Evolutionary conservation across 2,113 vertebrate species (phyloP).

Genomic region (Ancistrus triradiatus): DNA sequence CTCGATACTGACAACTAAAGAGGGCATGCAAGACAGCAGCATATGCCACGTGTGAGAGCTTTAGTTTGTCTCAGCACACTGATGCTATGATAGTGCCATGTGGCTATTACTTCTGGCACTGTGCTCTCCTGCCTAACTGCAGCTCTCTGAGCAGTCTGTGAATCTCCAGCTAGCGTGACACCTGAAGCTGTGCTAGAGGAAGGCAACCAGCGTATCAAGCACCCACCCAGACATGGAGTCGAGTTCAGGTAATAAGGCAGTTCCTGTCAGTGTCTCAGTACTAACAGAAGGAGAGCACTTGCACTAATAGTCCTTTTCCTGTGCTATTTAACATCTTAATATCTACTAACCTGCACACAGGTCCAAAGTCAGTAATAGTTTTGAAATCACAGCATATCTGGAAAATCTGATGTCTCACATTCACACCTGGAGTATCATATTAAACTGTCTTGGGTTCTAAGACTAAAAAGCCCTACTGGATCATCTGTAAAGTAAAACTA

Average conservation of each 20-base stretch:
- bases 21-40: not conserved
- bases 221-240: conserved; percentile 19
- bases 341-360: too few species aligned
- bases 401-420: too few species aligned
- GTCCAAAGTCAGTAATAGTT: too few species aligned
- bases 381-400: too few species aligned
- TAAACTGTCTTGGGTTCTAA: too few species aligned
- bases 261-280: conserved; percentile 39
- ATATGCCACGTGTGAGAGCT: conserved; percentile 7
- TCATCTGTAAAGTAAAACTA: too few species aligned
- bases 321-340: too few species aligned
- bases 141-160: conserved; percentile 14
- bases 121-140: conserved; percentile 6
- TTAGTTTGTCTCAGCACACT: conserved; percentile 15
- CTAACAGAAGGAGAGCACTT: conserved; percentile 20
- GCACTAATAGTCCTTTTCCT: too few species aligned
- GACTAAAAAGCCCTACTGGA: too few species aligned
- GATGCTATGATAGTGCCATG: conserved; percentile 32
- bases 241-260: conserved; percentile 47
- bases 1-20: not conserved
- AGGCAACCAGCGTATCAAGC: conserved; percentile 14
- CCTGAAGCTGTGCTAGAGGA: conserved; percentile 24
- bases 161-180: conserved; percentile 21
- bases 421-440: too few species aligned
- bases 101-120: conserved; percentile 22